Evolutionary conservation across 2,888 invertebrate genomes (phyloP), one percentile per base, ranked within the genome.

Genomic region (Portevinia maculata): DNA sequence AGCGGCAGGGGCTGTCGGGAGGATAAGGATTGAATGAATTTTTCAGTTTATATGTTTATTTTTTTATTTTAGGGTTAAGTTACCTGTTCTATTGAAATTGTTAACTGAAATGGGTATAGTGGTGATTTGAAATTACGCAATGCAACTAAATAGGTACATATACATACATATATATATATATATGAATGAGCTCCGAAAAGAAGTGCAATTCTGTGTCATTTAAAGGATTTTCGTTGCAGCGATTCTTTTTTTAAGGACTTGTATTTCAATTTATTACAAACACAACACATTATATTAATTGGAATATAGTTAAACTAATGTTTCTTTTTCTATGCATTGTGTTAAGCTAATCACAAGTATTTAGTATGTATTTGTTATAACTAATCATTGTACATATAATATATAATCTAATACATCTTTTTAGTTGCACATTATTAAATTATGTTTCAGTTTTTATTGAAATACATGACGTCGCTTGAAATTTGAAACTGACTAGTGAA

Each of bases 1-100:
- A 19, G 13, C n/a, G 30, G 32, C 24, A 44, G 34, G n/a, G 8
- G 57, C 11, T 1, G 34, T 9, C 17, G 7, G 17, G 67, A 74
- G 70, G 70, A 64, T 70, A 73, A 74, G 70, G 70, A 64, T 75
- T 75, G 37, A 70, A 70, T 81, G 57, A 48, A 81, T 79, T 59
- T 46, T 55, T 67, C 28, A 30, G 59, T 13, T 65, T 69, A 50
- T 69, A 74, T 79, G 55, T 62, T 52, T 69, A 62, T 50, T 74
- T 28, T 69, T 52, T 34, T 53, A 15, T 34, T 62, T 67, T 24
- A 37, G 37, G 50, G 17, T 41, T 50, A 44, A 64, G 46, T 59
- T 64, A 59, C 39, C 17, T 34, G 28, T 19, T 17, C 21, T 17
- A 17, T 71, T 48, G 59, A 60, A 65, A 70, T 75, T 46, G 44